Conservation (phyloP, 2,888 invertebrate species). For the Mythimna impura region DNA sequence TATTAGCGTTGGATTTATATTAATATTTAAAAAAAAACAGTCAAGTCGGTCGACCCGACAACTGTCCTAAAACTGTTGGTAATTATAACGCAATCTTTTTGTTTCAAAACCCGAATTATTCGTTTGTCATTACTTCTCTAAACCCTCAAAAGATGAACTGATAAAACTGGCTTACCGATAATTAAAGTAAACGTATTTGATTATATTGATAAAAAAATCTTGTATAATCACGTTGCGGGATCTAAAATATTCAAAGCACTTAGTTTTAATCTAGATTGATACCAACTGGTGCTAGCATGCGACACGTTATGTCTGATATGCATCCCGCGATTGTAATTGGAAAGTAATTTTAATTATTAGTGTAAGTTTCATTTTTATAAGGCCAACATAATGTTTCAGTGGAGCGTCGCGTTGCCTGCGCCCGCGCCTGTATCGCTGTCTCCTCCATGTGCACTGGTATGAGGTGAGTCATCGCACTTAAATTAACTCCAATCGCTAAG, state of each 20-base stretch:
- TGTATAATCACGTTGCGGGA: slow-evolving; percentile 52
- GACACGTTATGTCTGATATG: slow-evolving; percentile 41
- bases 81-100: too few relatives aligned
- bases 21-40: too few relatives aligned
- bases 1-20: too few relatives aligned
- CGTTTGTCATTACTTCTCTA: too few relatives aligned
- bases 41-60: too few relatives aligned
- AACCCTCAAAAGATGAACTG: too few relatives aligned
- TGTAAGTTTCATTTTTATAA: slow-evolving; percentile 59
- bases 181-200: not conserved
- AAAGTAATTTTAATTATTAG: slow-evolving; percentile 57
- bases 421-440: slow-evolving; percentile 75
- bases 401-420: slow-evolving; percentile 77
- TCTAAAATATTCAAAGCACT: slow-evolving; percentile 42
- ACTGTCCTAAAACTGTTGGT: too few relatives aligned
- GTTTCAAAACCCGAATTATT: too few relatives aligned
- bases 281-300: slow-evolving; percentile 42
- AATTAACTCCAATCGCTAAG: slow-evolving; percentile 58
- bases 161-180: slow-evolving; percentile 11
- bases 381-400: slow-evolving; percentile 77
- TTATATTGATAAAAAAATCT: slow-evolving; percentile 56
- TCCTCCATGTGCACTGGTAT: slow-evolving; percentile 85
- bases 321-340: slow-evolving; percentile 38
- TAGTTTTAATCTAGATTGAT: slow-evolving; percentile 36
- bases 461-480: slow-evolving; percentile 85